Evolutionary conservation across 1,140 invertebrate genomes (phyloP), one percentile per base, ranked within the genome.

Genomic region (Rhagoletis pomonella): DNA sequence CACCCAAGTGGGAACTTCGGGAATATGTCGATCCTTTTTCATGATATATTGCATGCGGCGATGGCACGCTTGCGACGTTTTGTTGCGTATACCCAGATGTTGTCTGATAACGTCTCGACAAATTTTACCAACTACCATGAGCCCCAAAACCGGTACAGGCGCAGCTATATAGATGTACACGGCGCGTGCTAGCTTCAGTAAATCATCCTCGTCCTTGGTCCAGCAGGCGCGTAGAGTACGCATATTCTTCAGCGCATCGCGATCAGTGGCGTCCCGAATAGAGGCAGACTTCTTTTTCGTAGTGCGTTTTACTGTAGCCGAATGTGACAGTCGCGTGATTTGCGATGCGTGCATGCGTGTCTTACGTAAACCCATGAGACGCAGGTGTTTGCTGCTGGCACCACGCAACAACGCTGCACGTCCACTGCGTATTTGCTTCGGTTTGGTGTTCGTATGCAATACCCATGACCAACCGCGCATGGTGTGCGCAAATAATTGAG

Each of bases 31-130:
- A n/a, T 89, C 90, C 89, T 88, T 90, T 42, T 89, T 89, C 7
- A 91, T 86, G 0, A 93, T 86, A 47, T 90, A 92, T 89, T 95
- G 90, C 3, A 96, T 91, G 29, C 96, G 93, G 7, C 96, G 92
- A 87, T 96, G 95, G 91, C 96, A 96, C 0, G 96, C 96, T 77
- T 94, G 90, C 0, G 96, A 95, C 0, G 96, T 97, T 91, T 97
- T 97, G 89, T 96, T 96, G 44, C 93, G 90, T 10, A 94, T 95
- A 73, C 93, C 91, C 91, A 93, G 9, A 92, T 94, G 85, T 93
- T 94, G 88, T 90, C 96, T 95, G 1, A 97, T 90, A 4, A 96
- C 89, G 89, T 97, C 96, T 17, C 96, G 93, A 69, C 90, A 92
- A 44, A 91, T 89, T 9, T 88, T 86, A 14, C 89, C 90, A 67